Base-by-base conservation (phyloP, 2,797 vertebrate genomes). In the Carapus acus region DNA sequence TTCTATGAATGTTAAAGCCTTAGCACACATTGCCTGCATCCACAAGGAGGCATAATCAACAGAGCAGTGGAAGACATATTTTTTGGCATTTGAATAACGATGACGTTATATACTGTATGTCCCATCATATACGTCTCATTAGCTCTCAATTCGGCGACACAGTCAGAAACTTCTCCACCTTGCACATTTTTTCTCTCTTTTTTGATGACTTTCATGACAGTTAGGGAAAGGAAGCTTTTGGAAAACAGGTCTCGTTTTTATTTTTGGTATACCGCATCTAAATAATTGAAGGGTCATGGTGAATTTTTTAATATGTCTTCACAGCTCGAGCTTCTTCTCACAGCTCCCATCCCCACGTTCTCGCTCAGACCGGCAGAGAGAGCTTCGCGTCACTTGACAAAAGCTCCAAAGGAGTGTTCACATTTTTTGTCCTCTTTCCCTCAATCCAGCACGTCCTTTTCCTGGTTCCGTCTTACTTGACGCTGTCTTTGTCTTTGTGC, bases 271-370 rank as follows among this genome's bases (percentile, higher is more conserved):
- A n/a, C n/a, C n/a, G n/a, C n/a, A 22, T 67, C 53, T 79, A 8
- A 81, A 81, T 77, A 55, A 80, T 71, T 61, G 44, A 77, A 48
- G 22, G 0, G 55, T 34, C 8, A 48, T 24, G 31, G 6, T 76
- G 38, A 76, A 76, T 48, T 44, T 60, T 18, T 49, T 49, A 74
- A 23, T 22, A 40, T 16, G n/a, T 49, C 24, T 71, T 79, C 48
- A 69, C 76, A 73, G 77, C 70, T 78, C 21, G 42, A 55, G 49
- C 53, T 54, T 79, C 77, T 79, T 79, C 73, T 65, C 74, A 60
- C 63, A 2, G 14, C 50, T 43, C 41, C 40, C n/a, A n/a, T n/a
- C n/a, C n/a, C n/a, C 46, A 45, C 54, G 48, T 6, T 13, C 38
- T 40, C 63, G 36, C 49, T 40, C 39, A 46, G 45, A 38, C 12